Evolutionary conservation across 2,797 vertebrate genomes (phyloP).

Genomic region (Acomys russatus): DNA sequence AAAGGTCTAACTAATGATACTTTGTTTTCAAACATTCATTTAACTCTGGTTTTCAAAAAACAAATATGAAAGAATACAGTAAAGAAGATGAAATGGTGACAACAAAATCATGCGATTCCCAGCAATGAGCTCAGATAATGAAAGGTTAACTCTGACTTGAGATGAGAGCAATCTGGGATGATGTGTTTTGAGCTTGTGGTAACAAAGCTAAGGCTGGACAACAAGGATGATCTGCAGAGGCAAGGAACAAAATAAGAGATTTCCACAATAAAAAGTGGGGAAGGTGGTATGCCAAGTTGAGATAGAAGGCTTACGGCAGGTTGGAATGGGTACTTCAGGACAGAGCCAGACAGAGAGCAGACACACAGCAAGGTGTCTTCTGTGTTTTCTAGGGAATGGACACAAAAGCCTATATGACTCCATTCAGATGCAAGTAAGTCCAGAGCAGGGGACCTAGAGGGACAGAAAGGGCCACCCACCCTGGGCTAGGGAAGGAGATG

Average conservation of each 20-base stretch:
- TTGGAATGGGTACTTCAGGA: background rate
- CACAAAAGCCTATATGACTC: background rate
- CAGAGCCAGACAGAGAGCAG: background rate
- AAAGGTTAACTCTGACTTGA: background rate
- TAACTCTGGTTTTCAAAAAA: constrained; percentile 48
- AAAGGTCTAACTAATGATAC: background rate
- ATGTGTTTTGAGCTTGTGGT: background rate
- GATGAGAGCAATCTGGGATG: background rate
- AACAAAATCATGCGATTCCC: background rate
- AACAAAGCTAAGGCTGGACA: background rate
- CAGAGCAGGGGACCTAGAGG: background rate
- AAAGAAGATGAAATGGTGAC: background rate
- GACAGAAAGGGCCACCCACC: background rate
- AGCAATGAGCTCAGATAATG: background rate
- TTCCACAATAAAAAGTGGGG: background rate
- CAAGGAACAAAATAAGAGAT: background rate
- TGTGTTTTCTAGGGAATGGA: background rate
- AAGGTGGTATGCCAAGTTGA: background rate
- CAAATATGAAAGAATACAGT: constrained; percentile 26
- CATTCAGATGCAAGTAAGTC: background rate
- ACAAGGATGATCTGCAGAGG: background rate
- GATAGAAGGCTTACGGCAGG: background rate
- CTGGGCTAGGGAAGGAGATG: rapidly evolving
- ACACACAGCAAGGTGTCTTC: background rate
- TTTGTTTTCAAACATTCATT: constrained; percentile 1